Percentiles rank a stretch among this genome's conserved stretches.
These are phyloP conservation scores for Spizaetus ornatus DNA, from an alignment of 2,113 vertebrate species.

Conservation along the genomic window DNA sequence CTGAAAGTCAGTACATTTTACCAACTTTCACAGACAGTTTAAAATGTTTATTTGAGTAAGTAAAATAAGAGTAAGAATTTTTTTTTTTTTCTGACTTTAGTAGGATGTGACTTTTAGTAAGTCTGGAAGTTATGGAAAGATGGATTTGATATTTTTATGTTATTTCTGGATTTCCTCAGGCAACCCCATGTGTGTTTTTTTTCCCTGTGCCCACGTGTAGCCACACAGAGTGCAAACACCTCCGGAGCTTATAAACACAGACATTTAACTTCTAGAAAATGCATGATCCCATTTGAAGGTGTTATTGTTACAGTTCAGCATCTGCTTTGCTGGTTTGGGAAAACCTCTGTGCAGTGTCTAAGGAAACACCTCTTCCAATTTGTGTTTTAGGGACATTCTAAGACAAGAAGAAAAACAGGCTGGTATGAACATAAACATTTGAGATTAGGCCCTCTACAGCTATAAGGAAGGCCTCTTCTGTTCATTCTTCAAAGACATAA, in stretches of 20 bases:
- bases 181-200: not conserved
- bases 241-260: not conserved
- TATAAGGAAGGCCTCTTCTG: not conserved
- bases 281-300: not conserved
- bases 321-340: not conserved
- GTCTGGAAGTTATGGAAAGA: not conserved
- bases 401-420: not conserved
- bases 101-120: not conserved
- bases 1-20: not conserved
- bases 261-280: not conserved
- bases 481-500: not conserved
- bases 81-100: not conserved
- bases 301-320: not conserved
- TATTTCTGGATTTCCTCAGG: not conserved
- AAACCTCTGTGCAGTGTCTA: not conserved
- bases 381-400: not conserved
- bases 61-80: not conserved
- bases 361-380: not conserved
- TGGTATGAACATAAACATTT: not conserved
- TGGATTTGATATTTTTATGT: not conserved
- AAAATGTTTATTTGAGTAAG: not conserved
- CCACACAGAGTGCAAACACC: not conserved
- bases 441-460: not conserved
- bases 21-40: not conserved
- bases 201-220: not conserved